Base-by-base conservation (phyloP, 2,113 vertebrate species). In the Odontophorus gujanensis region DNA sequence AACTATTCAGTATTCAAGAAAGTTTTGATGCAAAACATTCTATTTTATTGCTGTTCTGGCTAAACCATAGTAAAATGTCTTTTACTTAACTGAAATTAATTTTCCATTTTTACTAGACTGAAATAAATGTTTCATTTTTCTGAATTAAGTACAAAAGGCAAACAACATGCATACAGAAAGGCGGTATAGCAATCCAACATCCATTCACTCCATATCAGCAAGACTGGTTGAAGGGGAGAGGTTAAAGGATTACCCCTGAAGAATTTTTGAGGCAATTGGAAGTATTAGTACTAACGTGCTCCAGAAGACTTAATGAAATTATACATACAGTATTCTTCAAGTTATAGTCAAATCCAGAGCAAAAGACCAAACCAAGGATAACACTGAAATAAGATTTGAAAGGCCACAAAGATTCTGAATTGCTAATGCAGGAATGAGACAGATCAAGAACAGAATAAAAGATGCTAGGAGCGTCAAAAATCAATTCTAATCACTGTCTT, bases 161-260 rank as follows among this genome's bases (percentile, higher is more conserved):
- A 40, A 13, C 11, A 57, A 18, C 1, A 9, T 7, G 67, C 12
- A 43, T 36, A 57, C 21, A 75, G 21, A 45, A 14, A 59, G 2
- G 42, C 16, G 16, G 50, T 36, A 22, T 14, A 38, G 71, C 67
- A 38, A 71, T 67, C 40, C 32, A 57, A 42, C 28, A 71, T 17
- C 36, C 6, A 36, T 65, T 78, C 13, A 67, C 14, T 47, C 32
- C 11, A 11, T 30, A 53, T 1, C 12, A 30, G 22, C 2, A 3
- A 0, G 1, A 11, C 4, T 5, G 4, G 7, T 1, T 3, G 1
- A 7, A 4, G 17, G 2, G 17, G 55, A n/a, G 55, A 20, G 13
- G 30, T 30, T 20, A 22, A 30, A 43, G 45, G 57, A 80, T 45
- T 69, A 22, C 36, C 65, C 19, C 19, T 34, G 15, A 77, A 84